Base-by-base conservation (phyloP, 2,888 invertebrate species). In the Pseudococcus viburni region DNA sequence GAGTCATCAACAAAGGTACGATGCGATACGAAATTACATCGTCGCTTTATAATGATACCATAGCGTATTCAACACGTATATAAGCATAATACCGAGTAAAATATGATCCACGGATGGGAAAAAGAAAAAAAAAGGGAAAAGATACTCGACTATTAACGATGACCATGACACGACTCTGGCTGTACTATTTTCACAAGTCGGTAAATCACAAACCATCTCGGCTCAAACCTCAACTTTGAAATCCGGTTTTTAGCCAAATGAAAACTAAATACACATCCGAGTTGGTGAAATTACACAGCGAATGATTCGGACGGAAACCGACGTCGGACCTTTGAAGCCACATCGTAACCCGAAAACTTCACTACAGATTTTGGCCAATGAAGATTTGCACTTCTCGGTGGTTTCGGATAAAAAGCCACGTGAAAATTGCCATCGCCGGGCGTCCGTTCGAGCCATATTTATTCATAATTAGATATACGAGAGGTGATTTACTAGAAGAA, bases 401-500 rank as follows among this genome's bases (percentile, higher is more conserved):
- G 68, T 73, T 73, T 73, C 26, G 12, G 26, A 33, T 33, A 73
- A 73, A 73, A 73, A 33, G 26, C 33, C 68, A 15, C 68, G 26
- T 73, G 68, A 26, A 73, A 73, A 73, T 73, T 26, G 68, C 12
- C 26, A 33, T 33, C 26, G 26, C 26, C 26, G 1, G 26, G 68
- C 68, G 33, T 26, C 33, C 33, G 68, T 73, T 73, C 33, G 33
- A 33, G 33, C 68, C 12, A 73, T 73, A 33, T 73, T 73, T 73
- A 33, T 73, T 73, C 68, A 73, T 73, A 33, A 73, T 73, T 73
- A 73, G 68, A 22, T 73, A 33, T 33, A 33, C 26, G n/a, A 33
- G 26, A 12, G 68, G 68, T 73, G 68, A 73, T 73, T 73, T 73
- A 73, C 68, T 73, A 15, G 26, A 73, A 73, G 33, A 73, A 73